phyloP scores from a whole-genome alignment of 2,888 invertebrate genomes.

The Chrysotoxum bicinctum region DNA sequence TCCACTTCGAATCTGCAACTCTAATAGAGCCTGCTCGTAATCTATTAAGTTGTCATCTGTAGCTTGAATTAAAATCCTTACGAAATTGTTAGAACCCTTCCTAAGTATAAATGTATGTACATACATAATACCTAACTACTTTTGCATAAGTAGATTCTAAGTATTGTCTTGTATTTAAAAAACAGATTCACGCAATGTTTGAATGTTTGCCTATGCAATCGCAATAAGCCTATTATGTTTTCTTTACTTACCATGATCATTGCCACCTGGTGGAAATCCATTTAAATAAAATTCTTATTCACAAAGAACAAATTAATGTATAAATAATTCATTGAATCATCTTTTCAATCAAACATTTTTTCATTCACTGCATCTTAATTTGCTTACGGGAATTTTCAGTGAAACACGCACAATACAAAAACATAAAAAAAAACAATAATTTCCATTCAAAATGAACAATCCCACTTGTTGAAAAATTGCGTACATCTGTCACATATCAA shows the following conservation, averaged over 20 bases:
- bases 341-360: not conserved
- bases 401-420: not conserved
- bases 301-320: not conserved
- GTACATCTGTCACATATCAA: slow-evolving; percentile 38
- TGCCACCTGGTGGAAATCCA: slow-evolving; percentile 47
- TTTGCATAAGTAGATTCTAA: too few species aligned
- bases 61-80: too few species aligned
- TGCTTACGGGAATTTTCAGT: slow-evolving; percentile 26
- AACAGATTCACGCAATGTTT: too few species aligned
- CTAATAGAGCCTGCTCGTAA: too few species aligned
- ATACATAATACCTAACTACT: too few species aligned
- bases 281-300: slow-evolving; percentile 7
- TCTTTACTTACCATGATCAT: slow-evolving; percentile 44
- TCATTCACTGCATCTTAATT: slow-evolving; percentile 1
- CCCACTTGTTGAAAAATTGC: slow-evolving; percentile 13
- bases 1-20: too few species aligned
- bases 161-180: too few species aligned
- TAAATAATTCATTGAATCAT: slow-evolving; percentile 14
- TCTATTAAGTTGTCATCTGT: too few species aligned
- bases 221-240: too few species aligned
- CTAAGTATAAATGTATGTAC: too few species aligned
- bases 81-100: too few species aligned
- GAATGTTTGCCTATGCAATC: too few species aligned
- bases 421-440: not conserved
- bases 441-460: slow-evolving; percentile 12